Base-by-base conservation (phyloP, 2,888 invertebrate genomes). In the Caenorhabditis panamensis region DNA sequence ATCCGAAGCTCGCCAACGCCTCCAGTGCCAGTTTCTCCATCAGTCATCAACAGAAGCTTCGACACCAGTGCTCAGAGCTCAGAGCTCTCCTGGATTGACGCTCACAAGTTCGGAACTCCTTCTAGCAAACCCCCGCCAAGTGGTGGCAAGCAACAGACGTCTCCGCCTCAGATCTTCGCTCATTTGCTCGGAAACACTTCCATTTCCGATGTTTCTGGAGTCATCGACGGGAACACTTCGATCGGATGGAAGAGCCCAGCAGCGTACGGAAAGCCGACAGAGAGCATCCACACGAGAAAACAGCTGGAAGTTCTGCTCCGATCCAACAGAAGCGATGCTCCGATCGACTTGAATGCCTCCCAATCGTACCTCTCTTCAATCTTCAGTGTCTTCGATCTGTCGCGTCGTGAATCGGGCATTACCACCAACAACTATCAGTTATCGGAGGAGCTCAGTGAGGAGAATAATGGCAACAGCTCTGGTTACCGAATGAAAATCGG, bases 201-300 rank as follows among this genome's bases (percentile, higher is more conserved):
- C 1, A n/a, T 56, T 1, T 49, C 77, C 0, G 63, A 73, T 22
- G 24, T 41, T n/a, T 79, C 79, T 24, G 68, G 59, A 49, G 63
- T 75, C 22, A 11, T 71, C 0, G 73, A 80, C 0, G 66, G 66
- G 4, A 61, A 22, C 51, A 63, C 47, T 8, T 62, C 62, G n/a
- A 24, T 31, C 1, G 64, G 64, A 51, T 80, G 75, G 80, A 75
- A 67, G 24, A 81, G 71, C 36, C 76, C 76, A 4, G 36, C 76
- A 0, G 53, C 71, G 4, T 76, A 71, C 36, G 56, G 59, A 6
- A 81, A 77, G 28, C 59, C 77, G 8, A 68, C 73, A 2, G 82
- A 82, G 11, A 82, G 81, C 37, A 83, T 84, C 64, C 83, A 84
- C 71, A 84, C 84, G 20, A 72, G 78, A 44, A 79, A 84, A 28